Conservation (phyloP, 2,113 vertebrate genomes). For the Malaclemys terrapin region DNA sequence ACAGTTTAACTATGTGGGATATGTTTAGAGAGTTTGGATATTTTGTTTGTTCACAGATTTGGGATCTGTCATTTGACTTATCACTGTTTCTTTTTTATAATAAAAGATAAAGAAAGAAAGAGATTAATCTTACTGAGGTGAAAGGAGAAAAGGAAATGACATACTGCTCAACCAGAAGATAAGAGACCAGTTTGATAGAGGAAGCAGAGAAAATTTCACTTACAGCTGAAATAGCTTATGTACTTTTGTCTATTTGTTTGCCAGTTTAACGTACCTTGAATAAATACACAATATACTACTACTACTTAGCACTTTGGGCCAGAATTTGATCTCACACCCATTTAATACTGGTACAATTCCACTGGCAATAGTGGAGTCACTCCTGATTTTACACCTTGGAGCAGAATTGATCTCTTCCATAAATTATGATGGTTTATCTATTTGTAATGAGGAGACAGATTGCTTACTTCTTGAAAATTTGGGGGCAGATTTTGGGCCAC, state of each 20-base stretch:
- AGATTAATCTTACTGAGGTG: background rate
- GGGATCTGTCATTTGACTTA: background rate
- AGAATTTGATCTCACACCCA: background rate
- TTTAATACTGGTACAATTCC: background rate
- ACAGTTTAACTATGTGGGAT: background rate
- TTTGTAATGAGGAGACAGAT: conserved; percentile 35
- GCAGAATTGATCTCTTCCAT: conserved; percentile 18
- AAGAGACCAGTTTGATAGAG: background rate
- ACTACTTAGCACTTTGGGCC: background rate
- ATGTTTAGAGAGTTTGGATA: background rate
- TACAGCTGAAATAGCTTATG: background rate
- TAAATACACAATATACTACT: background rate
- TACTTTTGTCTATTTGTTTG: background rate
- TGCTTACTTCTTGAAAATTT: conserved; percentile 2
- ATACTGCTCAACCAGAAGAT: background rate
- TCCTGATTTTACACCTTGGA: background rate
- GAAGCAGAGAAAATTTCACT: background rate
- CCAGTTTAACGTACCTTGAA: background rate
- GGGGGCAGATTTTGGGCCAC: background rate
- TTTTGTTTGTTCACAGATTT: background rate
- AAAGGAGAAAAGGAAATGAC: background rate
- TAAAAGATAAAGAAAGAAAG: background rate
- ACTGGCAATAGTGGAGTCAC: background rate
- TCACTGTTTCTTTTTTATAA: background rate
- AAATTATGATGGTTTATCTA: conserved; percentile 1